Conservation (phyloP, 2,113 vertebrate genomes). For the Leptobrachium ailaonicum region DNA sequence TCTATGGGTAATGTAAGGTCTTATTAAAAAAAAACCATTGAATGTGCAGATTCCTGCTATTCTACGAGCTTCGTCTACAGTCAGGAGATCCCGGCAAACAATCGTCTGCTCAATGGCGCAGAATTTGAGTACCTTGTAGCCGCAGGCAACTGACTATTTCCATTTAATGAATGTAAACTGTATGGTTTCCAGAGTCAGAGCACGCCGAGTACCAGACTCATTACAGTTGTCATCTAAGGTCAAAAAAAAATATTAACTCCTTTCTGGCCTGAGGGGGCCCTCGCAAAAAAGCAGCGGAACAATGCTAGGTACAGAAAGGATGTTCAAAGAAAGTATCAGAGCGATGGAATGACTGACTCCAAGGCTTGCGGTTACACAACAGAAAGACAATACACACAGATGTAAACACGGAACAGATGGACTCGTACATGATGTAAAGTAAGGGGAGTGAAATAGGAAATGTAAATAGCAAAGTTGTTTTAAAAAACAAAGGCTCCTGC, state of each 20-base stretch:
- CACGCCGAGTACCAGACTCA: background rate
- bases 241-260: background rate
- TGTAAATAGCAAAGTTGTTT: too few relatives aligned
- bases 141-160: background rate
- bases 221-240: slow-evolving; percentile 28
- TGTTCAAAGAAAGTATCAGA: too few relatives aligned
- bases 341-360: too few relatives aligned
- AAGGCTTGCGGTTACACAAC: too few relatives aligned
- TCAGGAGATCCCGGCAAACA: background rate
- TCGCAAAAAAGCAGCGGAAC: background rate
- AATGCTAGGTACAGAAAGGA: too few relatives aligned
- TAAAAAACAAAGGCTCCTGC: too few relatives aligned
- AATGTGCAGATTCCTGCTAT: slow-evolving; percentile 29
- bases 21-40: slow-evolving; percentile 15
- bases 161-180: slow-evolving; percentile 1
- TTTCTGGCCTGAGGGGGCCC: background rate
- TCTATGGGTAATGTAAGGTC: slow-evolving; percentile 32
- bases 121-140: background rate
- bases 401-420: too few relatives aligned
- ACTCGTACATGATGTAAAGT: too few relatives aligned
- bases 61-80: background rate
- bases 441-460: too few relatives aligned
- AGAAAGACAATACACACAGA: too few relatives aligned
- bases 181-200: slow-evolving; percentile 1
- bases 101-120: background rate